Evolutionary conservation across 2,888 invertebrate species (phyloP).

Genomic region (Melieria omissa): DNA sequence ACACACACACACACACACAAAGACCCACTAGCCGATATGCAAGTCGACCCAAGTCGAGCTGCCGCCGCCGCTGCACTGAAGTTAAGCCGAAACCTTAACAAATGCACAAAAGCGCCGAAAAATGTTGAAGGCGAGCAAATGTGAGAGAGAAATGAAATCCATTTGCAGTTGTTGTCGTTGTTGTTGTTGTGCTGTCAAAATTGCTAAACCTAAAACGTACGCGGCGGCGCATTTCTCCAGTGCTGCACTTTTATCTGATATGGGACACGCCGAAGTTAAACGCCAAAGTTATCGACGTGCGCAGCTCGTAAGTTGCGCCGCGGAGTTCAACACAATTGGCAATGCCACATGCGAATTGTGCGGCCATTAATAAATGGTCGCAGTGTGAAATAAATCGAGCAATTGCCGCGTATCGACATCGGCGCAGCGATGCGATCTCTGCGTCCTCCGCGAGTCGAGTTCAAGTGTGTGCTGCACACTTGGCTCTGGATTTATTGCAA

Average conservation of each 20-base stretch:
- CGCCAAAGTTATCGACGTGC: too few species aligned
- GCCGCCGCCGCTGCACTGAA: conserved; percentile 10
- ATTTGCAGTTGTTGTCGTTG: too few species aligned
- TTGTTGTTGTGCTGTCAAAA: conserved; percentile 14
- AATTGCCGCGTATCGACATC: background rate
- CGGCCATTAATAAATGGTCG: background rate
- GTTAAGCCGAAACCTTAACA: conserved; percentile 11
- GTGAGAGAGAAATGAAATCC: too few species aligned
- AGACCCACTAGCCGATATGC: background rate
- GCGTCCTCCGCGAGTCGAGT: background rate
- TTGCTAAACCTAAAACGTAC: conserved; percentile 26
- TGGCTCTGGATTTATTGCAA: conserved; percentile 1
- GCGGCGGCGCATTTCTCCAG: too few species aligned
- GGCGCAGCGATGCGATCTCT: background rate
- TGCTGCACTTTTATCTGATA: too few species aligned
- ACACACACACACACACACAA: background rate
- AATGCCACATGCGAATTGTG: too few species aligned
- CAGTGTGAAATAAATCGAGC: background rate
- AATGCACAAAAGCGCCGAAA: too few species aligned
- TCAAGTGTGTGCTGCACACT: background rate
- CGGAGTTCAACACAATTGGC: too few species aligned
- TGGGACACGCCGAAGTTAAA: too few species aligned
- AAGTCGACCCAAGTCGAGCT: background rate
- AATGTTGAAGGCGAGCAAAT: too few species aligned
- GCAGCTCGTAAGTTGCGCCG: too few species aligned